Conservation (phyloP, 2,888 invertebrate species). For the Chaitophorus viminalis region DNA sequence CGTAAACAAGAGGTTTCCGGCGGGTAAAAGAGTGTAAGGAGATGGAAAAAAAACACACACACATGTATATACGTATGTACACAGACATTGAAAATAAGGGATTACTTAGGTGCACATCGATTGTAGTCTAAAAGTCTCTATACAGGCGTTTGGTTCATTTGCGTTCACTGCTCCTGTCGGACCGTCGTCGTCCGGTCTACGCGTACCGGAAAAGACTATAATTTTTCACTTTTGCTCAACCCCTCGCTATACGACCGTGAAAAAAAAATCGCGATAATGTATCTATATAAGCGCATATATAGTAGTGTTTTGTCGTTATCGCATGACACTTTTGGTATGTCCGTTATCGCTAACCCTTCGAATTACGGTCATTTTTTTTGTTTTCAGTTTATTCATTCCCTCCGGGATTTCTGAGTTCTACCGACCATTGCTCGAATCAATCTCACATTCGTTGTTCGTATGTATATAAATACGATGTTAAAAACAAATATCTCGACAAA, state of each 20-base stretch:
- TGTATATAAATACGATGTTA: not conserved
- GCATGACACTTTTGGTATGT: conserved; percentile 44
- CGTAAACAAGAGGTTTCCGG: conserved; percentile 61
- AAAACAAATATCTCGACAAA: not conserved
- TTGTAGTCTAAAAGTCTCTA: conserved; percentile 47
- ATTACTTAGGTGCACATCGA: conserved; percentile 47
- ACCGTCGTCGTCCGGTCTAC: conserved; percentile 26
- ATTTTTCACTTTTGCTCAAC: conserved; percentile 55
- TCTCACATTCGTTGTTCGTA: not conserved
- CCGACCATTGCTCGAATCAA: conserved; percentile 16
- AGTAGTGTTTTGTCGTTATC: conserved; percentile 14
- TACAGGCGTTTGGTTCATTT: conserved; percentile 43
- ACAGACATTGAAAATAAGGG: not conserved
- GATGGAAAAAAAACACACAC: not conserved
- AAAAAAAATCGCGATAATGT: conserved; percentile 39
- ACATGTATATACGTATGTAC: not conserved
- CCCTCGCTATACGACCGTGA: not conserved
- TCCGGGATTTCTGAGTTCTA: not conserved
- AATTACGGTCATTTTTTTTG: conserved; percentile 39
- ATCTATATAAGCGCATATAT: not conserved
- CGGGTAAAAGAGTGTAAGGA: conserved; percentile 22
- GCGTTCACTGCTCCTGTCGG: conserved; percentile 31
- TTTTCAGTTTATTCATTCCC: not conserved
- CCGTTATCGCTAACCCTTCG: conserved; percentile 46
- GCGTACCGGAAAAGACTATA: conserved; percentile 43